Percentiles rank a stretch among this genome's conserved stretches.
phyloP scores from a whole-genome alignment of 2,113 vertebrate genomes.

The Miniopterus natalensis region DNA sequence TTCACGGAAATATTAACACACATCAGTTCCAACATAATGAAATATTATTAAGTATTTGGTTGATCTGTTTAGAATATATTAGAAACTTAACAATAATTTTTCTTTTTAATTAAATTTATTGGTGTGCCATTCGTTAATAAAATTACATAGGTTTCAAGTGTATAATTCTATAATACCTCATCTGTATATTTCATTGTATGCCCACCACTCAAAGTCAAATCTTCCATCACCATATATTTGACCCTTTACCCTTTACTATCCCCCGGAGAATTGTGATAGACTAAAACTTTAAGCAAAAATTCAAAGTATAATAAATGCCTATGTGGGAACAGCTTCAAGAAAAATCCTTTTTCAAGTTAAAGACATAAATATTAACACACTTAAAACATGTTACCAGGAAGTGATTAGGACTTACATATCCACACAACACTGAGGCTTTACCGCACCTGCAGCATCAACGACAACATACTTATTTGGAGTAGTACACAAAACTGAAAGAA shows the following conservation, averaged over 20 bases:
- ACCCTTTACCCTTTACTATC: neutral
- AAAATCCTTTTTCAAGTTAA: conserved; percentile 48
- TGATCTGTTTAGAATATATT: neutral
- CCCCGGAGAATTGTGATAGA: neutral
- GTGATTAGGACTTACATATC: conserved; percentile 95
- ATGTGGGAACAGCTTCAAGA: neutral
- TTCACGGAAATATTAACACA: neutral
- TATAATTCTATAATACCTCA: neutral
- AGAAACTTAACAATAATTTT: conserved; percentile 32
- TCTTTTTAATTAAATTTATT: neutral
- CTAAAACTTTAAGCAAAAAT: conserved; percentile 37
- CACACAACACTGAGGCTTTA: conserved; percentile 98
- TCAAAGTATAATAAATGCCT: neutral
- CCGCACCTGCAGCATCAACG: conserved; percentile 96
- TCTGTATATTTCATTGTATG: neutral
- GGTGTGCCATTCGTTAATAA: neutral
- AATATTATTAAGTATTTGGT: conserved; percentile 35
- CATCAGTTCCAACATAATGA: neutral
- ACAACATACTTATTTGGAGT: conserved; percentile 98
- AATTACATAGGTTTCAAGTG: neutral
- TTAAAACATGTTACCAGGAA: conserved; percentile 55
- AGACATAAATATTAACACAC: conserved; percentile 60
- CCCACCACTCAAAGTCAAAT: neutral
- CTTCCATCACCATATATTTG: neutral
- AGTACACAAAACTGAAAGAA: conserved; percentile 96